A percentile compares a stretch with the other conserved stretches of the same genome.
phyloP scores from a whole-genome alignment of 2,888 invertebrate genomes.

The Pachycephus smyrnensis region DNA sequence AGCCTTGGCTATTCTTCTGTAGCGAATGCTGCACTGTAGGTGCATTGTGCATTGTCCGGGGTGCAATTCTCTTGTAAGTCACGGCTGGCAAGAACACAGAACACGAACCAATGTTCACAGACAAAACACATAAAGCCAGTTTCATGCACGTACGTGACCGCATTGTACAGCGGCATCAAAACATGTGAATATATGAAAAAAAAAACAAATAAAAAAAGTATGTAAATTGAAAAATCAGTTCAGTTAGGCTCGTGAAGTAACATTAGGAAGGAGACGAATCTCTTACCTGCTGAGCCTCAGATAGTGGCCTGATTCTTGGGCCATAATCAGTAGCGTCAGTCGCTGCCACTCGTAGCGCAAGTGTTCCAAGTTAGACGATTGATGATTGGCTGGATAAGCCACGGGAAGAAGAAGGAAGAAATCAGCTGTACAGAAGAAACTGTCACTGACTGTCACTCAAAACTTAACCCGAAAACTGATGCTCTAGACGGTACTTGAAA shows the following conservation, averaged over 20 bases:
- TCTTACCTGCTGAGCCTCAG: neutral
- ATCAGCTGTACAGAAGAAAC: too few relatives aligned
- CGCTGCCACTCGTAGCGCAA: neutral
- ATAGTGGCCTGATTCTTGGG: neutral
- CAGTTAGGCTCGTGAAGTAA: neutral
- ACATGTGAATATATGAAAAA: neutral
- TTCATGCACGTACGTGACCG: slow-evolving; percentile 11
- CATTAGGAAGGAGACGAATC: neutral
- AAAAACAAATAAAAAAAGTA: neutral
- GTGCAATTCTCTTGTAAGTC: slow-evolving; percentile 81
- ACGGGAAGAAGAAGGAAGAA: too few relatives aligned
- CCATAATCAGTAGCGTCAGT: neutral
- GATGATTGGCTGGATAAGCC: too few relatives aligned
- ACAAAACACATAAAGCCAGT: slow-evolving; percentile 31
- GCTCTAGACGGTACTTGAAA: too few relatives aligned
- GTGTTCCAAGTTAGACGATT: neutral
- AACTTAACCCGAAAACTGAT: too few relatives aligned
- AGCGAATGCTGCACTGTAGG: slow-evolving; percentile 27
- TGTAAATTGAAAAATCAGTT: neutral
- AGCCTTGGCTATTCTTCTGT: slow-evolving; percentile 49
- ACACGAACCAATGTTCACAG: slow-evolving; percentile 27
- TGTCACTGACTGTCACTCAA: too few relatives aligned
- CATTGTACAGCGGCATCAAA: neutral
- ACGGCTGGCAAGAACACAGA: slow-evolving; percentile 75
- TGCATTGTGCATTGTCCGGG: slow-evolving; percentile 49